Conservation (phyloP, 1,140 invertebrate species). For the Carcinoscorpius rotundicauda region DNA sequence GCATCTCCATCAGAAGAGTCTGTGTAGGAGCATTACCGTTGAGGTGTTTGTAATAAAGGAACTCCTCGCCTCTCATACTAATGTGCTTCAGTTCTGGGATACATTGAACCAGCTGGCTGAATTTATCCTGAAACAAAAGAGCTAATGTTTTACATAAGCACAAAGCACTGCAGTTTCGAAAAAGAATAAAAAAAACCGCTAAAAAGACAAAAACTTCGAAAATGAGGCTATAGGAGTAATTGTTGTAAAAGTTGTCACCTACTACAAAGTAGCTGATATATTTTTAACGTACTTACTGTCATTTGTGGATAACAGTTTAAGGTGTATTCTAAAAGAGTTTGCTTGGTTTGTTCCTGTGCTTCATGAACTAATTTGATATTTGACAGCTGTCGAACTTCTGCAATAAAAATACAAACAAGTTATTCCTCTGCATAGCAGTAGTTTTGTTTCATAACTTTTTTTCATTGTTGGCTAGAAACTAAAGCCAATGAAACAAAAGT, state of each 20-base stretch:
- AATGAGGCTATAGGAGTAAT: too few relatives aligned
- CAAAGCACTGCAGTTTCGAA: too few relatives aligned
- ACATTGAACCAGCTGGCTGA: conserved; percentile 76
- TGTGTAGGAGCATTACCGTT: conserved; percentile 74
- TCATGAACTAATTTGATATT: conserved; percentile 82
- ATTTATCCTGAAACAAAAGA: conserved; percentile 63
- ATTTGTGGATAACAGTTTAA: conserved; percentile 77
- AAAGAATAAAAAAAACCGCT: too few relatives aligned
- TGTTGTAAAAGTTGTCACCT: too few relatives aligned
- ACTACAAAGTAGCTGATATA: too few relatives aligned
- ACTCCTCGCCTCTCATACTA: conserved; percentile 82
- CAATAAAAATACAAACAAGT: not conserved
- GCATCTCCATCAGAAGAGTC: conserved; percentile 95
- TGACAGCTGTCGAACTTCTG: conserved; percentile 75
- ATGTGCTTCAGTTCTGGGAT: conserved; percentile 84
- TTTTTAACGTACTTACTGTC: conserved; percentile 44
- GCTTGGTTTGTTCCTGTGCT: conserved; percentile 83
- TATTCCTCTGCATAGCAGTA: too few relatives aligned
- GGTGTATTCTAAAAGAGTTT: conserved; percentile 76
- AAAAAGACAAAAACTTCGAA: too few relatives aligned
- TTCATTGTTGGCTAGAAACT: too few relatives aligned
- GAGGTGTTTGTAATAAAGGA: conserved; percentile 79
- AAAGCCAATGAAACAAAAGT: too few relatives aligned
- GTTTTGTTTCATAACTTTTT: too few relatives aligned
- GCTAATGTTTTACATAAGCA: too few relatives aligned